Evolutionary conservation across 2,113 vertebrate genomes (phyloP), one percentile per base, ranked within the genome.

Genomic region (Mesembrinibis cayennensis): DNA sequence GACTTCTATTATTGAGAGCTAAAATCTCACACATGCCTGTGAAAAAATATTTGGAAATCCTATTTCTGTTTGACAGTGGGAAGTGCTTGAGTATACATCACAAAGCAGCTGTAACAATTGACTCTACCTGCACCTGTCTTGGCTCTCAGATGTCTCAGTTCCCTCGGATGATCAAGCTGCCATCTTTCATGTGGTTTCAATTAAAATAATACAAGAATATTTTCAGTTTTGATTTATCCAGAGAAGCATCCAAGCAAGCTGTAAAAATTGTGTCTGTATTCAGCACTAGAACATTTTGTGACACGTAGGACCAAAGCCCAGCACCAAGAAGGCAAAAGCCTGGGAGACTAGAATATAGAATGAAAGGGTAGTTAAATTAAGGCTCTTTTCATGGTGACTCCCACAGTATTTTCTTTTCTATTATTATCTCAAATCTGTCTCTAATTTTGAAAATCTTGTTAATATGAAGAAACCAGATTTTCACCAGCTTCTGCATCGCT

Each of bases 11-110:
- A 80, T 36, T 70, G 53, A 90, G 76, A 83, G 29, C 15, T 86
- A 81, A 93, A 94, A 73, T 77, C 59, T 90, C 53, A 56, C 45
- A 62, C n/a, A 55, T 8, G 20, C 10, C 42, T 34, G 23, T 72
- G 69, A 87, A 93, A 95, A 95, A 91, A 59, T 77, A 70, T 77
- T 92, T 92, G 59, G 79, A 86, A 93, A 69, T 73, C 29, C 47
- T 89, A 6, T 92, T 94, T 94, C 50, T 42, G 34, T 73, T 59
- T 96, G 79, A 77, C 69, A 84, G 52, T 81, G 53, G 47, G 40
- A 82, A 87, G 52, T 82, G 34, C 44, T 76, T 74, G 80, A 78
- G 72, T 61, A 5, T 32, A 81, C 47, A 52, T 55, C 47, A 74
- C 73, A 86, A 59, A 92, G 47, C 76, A 97, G 69, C 69, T 69